phyloP scores from a whole-genome alignment of 2,888 invertebrate species.

The Tricholauxania praeusta region DNA sequence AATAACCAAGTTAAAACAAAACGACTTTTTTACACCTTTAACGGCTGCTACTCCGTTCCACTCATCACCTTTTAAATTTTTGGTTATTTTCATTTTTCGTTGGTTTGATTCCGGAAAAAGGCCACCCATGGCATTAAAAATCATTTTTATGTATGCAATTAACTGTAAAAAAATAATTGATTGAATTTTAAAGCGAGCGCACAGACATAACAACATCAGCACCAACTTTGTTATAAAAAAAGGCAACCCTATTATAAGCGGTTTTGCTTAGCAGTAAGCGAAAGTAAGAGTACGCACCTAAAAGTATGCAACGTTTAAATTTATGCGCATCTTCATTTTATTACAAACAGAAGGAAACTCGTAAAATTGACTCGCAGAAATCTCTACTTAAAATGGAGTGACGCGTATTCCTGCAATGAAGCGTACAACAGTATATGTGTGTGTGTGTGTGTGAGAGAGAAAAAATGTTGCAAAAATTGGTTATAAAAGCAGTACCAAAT shows the following conservation, averaged over 20 bases:
- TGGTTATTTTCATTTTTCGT: too few species aligned
- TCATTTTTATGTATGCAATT: constrained; percentile 51
- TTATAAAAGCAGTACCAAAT: background rate
- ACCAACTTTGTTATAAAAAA: too few species aligned
- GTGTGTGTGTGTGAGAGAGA: background rate
- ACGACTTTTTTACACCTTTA: too few species aligned
- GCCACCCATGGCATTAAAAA: constrained; percentile 1
- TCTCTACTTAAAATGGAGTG: background rate
- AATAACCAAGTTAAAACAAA: too few species aligned
- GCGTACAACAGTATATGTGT: constrained; percentile 53
- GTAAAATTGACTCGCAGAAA: constrained; percentile 51
- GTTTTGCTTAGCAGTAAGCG: background rate
- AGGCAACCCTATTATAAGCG: background rate
- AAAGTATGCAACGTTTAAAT: constrained; percentile 44
- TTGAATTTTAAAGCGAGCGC: constrained; percentile 52
- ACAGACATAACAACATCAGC: too few species aligned
- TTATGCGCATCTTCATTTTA: constrained; percentile 57
- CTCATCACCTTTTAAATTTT: too few species aligned
- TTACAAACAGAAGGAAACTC: constrained; percentile 48
- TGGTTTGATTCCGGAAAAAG: background rate
- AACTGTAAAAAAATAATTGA: constrained; percentile 58
- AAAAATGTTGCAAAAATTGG: constrained; percentile 15
- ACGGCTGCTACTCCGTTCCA: too few species aligned
- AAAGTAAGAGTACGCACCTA: background rate
- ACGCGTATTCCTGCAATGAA: constrained; percentile 21